These are phyloP conservation scores for Neopipo cinnamomea DNA, from an alignment of 2,113 vertebrate genomes.

Conservation along the genomic window DNA sequence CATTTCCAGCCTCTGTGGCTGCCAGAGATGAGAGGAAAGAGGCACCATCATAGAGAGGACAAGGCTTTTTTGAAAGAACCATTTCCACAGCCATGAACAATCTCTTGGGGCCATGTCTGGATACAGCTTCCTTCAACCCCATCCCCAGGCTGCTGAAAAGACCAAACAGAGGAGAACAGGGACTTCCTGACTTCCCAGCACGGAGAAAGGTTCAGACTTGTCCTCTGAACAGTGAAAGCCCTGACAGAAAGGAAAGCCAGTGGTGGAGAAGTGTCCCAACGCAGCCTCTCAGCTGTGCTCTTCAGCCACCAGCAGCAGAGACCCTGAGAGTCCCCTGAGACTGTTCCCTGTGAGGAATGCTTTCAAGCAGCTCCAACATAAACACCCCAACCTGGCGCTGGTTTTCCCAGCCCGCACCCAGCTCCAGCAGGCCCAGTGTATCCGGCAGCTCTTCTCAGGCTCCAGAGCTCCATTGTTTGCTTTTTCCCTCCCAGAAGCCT, in stretches of 20 bases:
- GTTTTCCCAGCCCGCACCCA: conserved; percentile 23
- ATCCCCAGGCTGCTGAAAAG: background rate
- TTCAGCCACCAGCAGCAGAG: background rate
- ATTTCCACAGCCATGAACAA: background rate
- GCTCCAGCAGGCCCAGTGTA: background rate
- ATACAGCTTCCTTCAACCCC: background rate
- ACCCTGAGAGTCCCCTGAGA: background rate
- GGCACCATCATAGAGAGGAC: background rate
- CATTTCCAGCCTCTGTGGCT: background rate
- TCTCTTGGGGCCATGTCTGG: background rate
- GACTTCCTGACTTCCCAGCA: background rate
- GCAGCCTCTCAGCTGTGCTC: background rate
- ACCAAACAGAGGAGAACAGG: background rate
- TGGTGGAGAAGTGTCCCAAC: background rate
- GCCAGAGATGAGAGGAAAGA: background rate
- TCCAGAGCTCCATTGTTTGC: background rate
- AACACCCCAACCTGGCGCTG: background rate
- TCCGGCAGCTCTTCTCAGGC: background rate
- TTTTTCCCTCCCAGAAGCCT: background rate
- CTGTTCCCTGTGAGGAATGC: background rate
- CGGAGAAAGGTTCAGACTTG: background rate
- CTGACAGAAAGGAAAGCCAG: background rate
- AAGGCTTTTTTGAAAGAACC: background rate
- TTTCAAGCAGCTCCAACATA: conserved; percentile 30
- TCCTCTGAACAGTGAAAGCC: background rate